Base-by-base conservation (phyloP, 2,797 vertebrate genomes). In the Podarcis siculus region DNA sequence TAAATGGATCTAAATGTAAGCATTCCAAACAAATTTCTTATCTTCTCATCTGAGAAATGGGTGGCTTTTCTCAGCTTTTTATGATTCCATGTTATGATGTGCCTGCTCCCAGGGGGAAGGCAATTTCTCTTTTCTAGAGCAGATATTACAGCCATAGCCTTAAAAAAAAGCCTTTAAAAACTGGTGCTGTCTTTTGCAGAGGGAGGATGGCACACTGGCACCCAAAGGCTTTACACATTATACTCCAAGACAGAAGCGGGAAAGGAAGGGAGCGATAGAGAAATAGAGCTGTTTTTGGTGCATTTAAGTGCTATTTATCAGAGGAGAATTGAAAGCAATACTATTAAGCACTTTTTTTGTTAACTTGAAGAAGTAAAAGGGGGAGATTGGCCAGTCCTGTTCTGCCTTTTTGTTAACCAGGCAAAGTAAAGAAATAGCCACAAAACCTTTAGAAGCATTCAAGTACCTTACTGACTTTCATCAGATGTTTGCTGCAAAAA, bases 401-500 rank as follows among this genome's bases (percentile, higher is more conserved):
- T 91, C 91, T 95, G 90, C 94, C 92, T 96, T 96, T 95, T 96
- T 94, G 96, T 96, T 97, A 97, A 96, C 96, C 95, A 97, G 91
- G 94, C 93, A 96, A 96, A 96, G 97, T 95, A 96, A 96, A 97
- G 97, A 97, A 97, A 97, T 97, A 94, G 96, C 95, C 97, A 92
- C 94, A 95, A 96, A 97, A 95, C 95, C 97, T 96, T 97, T 97
- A 97, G 97, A 97, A 96, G 97, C 95, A 95, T 97, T 97, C 96
- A 96, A 96, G 97, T 96, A 96, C 95, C 96, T 97, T 86, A 0
- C 95, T 95, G 95, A 95, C 97, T 97, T 97, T 97, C 97, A 97
- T 97, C 97, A 97, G 97, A 96, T 95, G 97, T 96, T 96, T 96
- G 94, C 96, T 96, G 97, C 97, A 97, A 96, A 97, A 95, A 92